Conservation (phyloP, 30 jellyfish, hydroid and myxozoan genomes). For the Aurelia sp. region DNA sequence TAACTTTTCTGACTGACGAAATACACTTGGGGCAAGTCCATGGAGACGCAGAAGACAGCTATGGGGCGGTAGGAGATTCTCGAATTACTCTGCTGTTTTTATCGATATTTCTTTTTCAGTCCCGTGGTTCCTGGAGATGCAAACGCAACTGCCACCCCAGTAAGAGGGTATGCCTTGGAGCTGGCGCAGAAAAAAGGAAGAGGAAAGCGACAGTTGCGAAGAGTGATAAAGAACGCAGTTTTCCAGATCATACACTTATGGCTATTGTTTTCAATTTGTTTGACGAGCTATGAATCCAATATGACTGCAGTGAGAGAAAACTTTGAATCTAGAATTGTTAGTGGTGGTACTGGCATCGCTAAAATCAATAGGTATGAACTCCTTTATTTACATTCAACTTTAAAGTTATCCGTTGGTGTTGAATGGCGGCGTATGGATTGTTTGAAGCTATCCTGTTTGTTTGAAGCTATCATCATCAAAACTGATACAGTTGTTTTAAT, state of each 20-base stretch:
- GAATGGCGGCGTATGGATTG: too few relatives aligned
- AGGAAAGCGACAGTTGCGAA: constrained; percentile 63
- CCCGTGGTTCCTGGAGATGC: constrained; percentile 75
- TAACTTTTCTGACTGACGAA: too few relatives aligned
- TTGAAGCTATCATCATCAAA: too few relatives aligned
- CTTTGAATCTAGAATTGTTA: constrained; percentile 25
- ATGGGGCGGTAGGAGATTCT: neutral
- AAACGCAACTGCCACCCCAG: constrained; percentile 60
- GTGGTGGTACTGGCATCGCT: constrained; percentile 25
- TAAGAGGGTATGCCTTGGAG: constrained; percentile 82
- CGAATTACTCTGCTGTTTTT: neutral
- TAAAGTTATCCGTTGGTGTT: too few relatives aligned
- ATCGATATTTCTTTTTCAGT: constrained; percentile 12
- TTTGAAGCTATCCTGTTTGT: too few relatives aligned
- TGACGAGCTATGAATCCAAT: constrained; percentile 37
- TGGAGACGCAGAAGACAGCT: too few relatives aligned
- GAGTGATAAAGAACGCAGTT: constrained; percentile 30
- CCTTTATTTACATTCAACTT: too few relatives aligned
- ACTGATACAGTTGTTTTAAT: too few relatives aligned
- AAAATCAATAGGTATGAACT: constrained; percentile 38
- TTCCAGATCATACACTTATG: constrained; percentile 74
- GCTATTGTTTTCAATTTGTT: constrained; percentile 75
- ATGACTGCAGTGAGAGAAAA: constrained; percentile 1
- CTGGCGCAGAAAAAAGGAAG: constrained; percentile 81
- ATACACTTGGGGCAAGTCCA: too few relatives aligned